Evolutionary conservation across 2,888 invertebrate genomes (phyloP), one percentile per base, ranked within the genome.

Genomic region (Hyposoter didymator): DNA sequence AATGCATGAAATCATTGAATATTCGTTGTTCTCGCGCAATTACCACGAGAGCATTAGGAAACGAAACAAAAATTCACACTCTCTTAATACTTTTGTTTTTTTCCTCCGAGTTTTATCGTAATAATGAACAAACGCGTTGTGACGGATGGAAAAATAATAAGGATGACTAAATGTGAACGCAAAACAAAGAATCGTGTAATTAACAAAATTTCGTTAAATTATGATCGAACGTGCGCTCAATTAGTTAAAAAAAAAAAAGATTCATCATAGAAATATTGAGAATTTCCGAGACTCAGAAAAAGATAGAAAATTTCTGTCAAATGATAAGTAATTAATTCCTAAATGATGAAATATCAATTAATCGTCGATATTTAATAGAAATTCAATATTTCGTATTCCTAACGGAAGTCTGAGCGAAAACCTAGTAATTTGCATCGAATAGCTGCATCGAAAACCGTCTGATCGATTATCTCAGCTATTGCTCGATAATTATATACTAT

Each of bases 391-490:
- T 52, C 28, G 10, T 55, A 55, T 22, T 28, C 12, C 12, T 4
- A 28, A 22, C 8, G 35, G 35, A 4, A 22, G 4, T 22, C 22
- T 2, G 12, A 55, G 22, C 55, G 22, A 55, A 55, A 55, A 55
- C 10, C 22, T 22, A 4, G 22, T 28, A 28, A 28, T 28, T 22
- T 55, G 19, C 22, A n/a, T n/a, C n/a, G 10, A 3, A 55, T n/a
- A 12, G 3, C 55, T 22, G 55, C 55, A 12, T 55, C 12, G 19
- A 67, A 19, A 67, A 45, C 5, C 1, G 45, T 66, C 39, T 67
- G 22, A 73, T 80, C 72, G 64, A 22, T 49, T 47, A 45, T 35
- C 22, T 49, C 75, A 75, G 74, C 74, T 69, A 67, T 59, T 59
- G 67, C 47, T 75, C 67, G 59, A 82, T 80, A 59, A 49, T 17